Percentiles rank a stretch among this genome's conserved stretches.
Evolutionary conservation across 2,113 vertebrate genomes (phyloP).

Genomic region (Acrocephalus kingi): DNA sequence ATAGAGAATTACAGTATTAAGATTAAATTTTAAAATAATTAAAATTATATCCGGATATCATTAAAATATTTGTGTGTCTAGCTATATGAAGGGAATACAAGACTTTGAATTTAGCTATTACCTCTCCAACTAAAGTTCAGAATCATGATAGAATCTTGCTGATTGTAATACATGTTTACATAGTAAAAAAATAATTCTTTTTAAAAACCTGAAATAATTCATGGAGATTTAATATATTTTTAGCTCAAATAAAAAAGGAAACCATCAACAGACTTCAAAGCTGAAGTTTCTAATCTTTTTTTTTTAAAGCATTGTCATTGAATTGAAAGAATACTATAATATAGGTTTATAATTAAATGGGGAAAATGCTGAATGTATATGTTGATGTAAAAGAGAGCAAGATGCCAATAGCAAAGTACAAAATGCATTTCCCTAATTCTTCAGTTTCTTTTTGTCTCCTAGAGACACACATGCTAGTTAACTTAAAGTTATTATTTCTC

Average conservation of each 20-base stretch:
- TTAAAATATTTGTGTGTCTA: not conserved
- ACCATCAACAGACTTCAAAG: not conserved
- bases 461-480: not conserved
- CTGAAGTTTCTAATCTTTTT: not conserved
- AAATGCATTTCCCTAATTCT: slow-evolving; percentile 1
- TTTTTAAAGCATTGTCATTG: not conserved
- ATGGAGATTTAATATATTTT: not conserved
- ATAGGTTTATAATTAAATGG: not conserved
- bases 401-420: not conserved
- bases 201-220: not conserved
- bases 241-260: not conserved
- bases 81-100: not conserved
- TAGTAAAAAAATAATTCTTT: not conserved
- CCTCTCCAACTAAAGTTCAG: not conserved
- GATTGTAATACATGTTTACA: not conserved
- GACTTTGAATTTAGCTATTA: not conserved
- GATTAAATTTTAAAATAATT: not conserved
- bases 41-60: not conserved
- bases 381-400: not conserved
- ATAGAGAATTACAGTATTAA: not conserved
- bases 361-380: not conserved
- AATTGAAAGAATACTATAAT: not conserved
- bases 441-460: not conserved
- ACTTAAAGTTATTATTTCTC: not conserved
- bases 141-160: not conserved